Evolutionary conservation across 2,888 invertebrate species (phyloP), one percentile per base, ranked within the genome.

Genomic region (Ormia ochracea): DNA sequence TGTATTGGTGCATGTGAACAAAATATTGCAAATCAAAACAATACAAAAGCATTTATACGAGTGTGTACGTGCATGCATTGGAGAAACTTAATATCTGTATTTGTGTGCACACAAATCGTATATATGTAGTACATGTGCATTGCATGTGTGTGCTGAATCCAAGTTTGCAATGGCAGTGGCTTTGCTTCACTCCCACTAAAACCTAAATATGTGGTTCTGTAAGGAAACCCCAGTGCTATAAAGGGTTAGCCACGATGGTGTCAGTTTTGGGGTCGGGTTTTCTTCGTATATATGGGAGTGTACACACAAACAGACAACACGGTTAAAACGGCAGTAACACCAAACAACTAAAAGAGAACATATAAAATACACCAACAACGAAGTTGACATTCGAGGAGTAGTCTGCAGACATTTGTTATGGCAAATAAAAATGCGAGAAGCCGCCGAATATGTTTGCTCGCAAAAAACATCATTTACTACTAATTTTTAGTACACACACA

Each of bases 191-290:
- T 87, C 87, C 89, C 89, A 89, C 89, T 87, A 87, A 89, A 90
- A 90, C 90, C 90, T 88, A 89, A 90, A 89, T 90, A 89, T 90
- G 90, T 88, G 90, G 90, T 90, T 87, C 90, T 89, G 89, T 89
- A 90, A 90, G 90, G 90, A 90, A 90, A 90, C 89, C 88, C 87
- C 89, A 88, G 90, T 88, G 89, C 90, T 89, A 90, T 90, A 90
- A 90, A 90, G 90, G 90, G 90, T 90, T 90, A 90, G 90, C 90
- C 90, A 88, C 90, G 87, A 86, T 88, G 88, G 89, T 87, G 86
- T 88, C 87, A 87, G 86, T 84, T 85, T 87, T 80, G 80, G 86
- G 87, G 87, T 87, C 85, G 85, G 85, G 83, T 83, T 85, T 85
- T 84, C 84, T 86, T 85, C 79, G 85, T 85, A 83, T 69, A 45